These are phyloP conservation scores for Drosophila willistoni DNA, from an alignment of 1,140 invertebrate genomes.

Conservation along the genomic window DNA sequence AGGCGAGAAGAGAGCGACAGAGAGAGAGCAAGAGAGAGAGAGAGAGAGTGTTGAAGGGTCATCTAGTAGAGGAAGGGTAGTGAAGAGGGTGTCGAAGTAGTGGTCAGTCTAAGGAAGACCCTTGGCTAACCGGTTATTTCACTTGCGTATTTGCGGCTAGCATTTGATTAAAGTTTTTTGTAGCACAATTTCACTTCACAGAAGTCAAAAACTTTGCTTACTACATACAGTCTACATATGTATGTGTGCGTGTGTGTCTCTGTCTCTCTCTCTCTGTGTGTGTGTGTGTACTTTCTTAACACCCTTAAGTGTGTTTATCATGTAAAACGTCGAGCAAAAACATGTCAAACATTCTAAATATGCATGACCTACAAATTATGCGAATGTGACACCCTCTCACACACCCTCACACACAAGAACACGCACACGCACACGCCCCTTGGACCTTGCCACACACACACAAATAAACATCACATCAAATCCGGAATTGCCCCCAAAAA, in stretches of 20 bases:
- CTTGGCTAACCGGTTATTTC: constrained; percentile 52
- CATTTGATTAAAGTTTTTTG: constrained; percentile 67
- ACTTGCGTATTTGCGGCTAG: constrained; percentile 22
- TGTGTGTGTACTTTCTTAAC: constrained; percentile 38
- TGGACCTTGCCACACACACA: not conserved
- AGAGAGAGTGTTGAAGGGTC: not conserved
- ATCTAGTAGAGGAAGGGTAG: not conserved
- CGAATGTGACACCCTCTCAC: constrained; percentile 59
- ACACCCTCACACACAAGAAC: constrained; percentile 21
- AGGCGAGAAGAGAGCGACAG: not conserved
- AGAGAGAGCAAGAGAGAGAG: not conserved
- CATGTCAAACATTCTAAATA: constrained; percentile 80
- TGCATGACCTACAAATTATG: constrained; percentile 79
- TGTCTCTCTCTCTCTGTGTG: not conserved
- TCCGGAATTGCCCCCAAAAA: constrained; percentile 38
- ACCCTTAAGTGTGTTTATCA: constrained; percentile 79
- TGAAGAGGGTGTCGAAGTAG: not conserved
- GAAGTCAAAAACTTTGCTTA: constrained; percentile 47
- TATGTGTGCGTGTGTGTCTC: not conserved
- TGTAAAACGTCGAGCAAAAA: constrained; percentile 74
- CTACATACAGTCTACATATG: constrained; percentile 13
- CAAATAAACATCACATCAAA: constrained; percentile 28
- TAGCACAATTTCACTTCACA: constrained; percentile 42
- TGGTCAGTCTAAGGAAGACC: not conserved
- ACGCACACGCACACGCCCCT: not conserved